Percentiles rank a stretch among this genome's conserved stretches.
Evolutionary conservation across 2,113 vertebrate genomes (phyloP).

Genomic region (Syrmaticus mikado): DNA sequence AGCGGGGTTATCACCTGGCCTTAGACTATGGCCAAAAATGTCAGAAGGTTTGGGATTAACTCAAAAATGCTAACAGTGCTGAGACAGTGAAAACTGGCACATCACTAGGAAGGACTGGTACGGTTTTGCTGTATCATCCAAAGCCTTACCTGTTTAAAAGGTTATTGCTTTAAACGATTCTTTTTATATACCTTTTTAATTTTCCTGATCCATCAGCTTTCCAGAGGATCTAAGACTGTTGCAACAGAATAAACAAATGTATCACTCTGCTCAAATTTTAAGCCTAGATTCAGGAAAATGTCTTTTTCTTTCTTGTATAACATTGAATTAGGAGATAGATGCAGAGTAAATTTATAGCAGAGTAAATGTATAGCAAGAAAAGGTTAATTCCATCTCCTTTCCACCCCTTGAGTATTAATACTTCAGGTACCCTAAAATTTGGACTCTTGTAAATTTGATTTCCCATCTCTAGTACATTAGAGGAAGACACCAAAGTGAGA

Average conservation of each 20-base stretch:
- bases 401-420: neutral
- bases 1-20: neutral
- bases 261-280: too few species aligned
- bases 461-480: neutral
- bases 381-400: neutral
- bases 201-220: neutral
- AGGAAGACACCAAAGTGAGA: neutral
- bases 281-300: neutral
- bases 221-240: too few species aligned
- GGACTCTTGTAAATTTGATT: neutral
- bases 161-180: neutral
- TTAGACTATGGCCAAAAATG: neutral
- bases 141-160: neutral
- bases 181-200: neutral
- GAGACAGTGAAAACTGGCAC: neutral
- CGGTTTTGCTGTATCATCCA: neutral
- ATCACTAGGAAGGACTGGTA: fast-evolving
- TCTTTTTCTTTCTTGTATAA: neutral
- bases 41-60: neutral
- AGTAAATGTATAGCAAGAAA: neutral
- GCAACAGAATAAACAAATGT: neutral
- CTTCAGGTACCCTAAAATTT: neutral
- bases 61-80: neutral
- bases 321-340: neutral
- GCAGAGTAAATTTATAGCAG: neutral